Conservation (phyloP, 2,797 vertebrate genomes). For the Sebastolobus alascanus region DNA sequence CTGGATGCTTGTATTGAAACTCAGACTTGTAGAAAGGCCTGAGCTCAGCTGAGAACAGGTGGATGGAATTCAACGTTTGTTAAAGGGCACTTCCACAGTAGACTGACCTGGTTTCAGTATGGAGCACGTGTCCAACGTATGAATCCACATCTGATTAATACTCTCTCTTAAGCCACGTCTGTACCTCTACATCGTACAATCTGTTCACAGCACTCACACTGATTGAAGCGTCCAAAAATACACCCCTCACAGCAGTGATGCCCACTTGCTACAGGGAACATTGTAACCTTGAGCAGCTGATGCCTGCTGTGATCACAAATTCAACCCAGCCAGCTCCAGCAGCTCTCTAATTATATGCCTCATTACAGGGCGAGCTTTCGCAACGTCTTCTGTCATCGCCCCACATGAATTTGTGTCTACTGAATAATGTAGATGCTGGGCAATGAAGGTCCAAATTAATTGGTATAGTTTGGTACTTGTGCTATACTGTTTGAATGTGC, state of each 20-base stretch:
- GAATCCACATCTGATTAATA: constrained; percentile 51
- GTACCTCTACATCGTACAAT: constrained; percentile 1
- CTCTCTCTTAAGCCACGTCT: constrained; percentile 34
- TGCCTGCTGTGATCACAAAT: constrained; percentile 70
- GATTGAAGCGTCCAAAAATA: constrained; percentile 68
- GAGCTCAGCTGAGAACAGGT: constrained; percentile 19
- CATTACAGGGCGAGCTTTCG: constrained; percentile 51
- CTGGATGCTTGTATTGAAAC: not conserved
- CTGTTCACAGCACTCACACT: constrained; percentile 46
- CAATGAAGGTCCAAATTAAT: constrained; percentile 22
- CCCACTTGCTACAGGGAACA: constrained; percentile 48
- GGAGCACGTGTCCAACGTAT: constrained; percentile 9
- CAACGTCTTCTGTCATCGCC: constrained; percentile 35
- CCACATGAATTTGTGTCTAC: constrained; percentile 21
- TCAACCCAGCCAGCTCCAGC: constrained; percentile 45
- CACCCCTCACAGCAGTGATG: constrained; percentile 50
- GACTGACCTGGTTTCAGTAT: constrained; percentile 3
- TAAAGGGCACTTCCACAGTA: not conserved
- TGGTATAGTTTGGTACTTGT: constrained; percentile 14
- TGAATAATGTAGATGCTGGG: constrained; percentile 59
- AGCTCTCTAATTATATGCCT: constrained; percentile 66
- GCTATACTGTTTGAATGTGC: not conserved
- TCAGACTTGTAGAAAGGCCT: not conserved
- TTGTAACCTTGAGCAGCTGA: constrained; percentile 72
- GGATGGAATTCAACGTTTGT: constrained; percentile 2